These are phyloP conservation scores for Emydoidea blandingii DNA, from an alignment of 2,797 vertebrate species.

Conservation along the genomic window DNA sequence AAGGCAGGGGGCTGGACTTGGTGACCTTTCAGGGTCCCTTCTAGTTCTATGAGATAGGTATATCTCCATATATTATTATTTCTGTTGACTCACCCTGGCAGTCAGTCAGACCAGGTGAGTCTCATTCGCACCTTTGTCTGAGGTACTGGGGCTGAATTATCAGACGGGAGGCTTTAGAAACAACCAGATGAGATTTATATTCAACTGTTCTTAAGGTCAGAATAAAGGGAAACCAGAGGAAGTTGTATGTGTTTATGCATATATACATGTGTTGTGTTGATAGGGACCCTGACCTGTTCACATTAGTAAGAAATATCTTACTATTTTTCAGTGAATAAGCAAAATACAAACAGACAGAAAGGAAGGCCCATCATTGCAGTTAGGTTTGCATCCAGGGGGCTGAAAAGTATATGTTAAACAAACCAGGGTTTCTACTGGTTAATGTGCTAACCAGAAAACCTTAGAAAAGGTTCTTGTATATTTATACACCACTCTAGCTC, in stretches of 20 bases:
- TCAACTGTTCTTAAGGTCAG: neutral
- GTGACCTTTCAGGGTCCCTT: too few relatives aligned
- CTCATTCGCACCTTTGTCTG: conserved; percentile 25
- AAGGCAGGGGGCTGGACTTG: too few relatives aligned
- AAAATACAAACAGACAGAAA: neutral
- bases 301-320: neutral
- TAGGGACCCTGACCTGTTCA: neutral
- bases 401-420: neutral
- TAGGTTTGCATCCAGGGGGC: neutral
- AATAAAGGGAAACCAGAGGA: neutral
- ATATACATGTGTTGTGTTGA: neutral
- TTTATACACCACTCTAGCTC: neutral
- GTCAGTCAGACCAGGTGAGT: neutral
- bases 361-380: neutral
- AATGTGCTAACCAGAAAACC: neutral
- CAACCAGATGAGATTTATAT: neutral
- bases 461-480: neutral
- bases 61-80: neutral
- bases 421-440: neutral
- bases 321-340: neutral
- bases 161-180: neutral
- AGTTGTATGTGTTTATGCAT: neutral
- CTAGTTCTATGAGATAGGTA: too few relatives aligned
- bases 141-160: neutral
- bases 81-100: neutral